Evolutionary conservation across 2,113 vertebrate species (phyloP).

Genomic region (Mandrillus leucophaeus): DNA sequence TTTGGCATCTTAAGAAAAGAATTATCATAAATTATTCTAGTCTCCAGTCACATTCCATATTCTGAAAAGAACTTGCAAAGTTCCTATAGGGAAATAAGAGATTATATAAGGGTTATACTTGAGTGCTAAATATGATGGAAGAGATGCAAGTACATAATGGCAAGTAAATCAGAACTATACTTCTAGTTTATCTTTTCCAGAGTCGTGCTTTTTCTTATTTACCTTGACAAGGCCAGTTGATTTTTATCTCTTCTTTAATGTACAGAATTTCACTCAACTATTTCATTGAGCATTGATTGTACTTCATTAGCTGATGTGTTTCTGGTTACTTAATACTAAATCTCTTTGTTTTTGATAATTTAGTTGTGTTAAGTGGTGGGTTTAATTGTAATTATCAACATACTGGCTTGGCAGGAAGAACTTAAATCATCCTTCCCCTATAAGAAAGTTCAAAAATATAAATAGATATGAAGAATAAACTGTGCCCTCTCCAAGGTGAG

Average conservation of each 20-base stretch:
- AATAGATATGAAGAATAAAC: not conserved
- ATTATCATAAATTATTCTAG: conserved; percentile 34
- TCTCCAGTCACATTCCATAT: not conserved
- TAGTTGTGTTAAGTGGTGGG: not conserved
- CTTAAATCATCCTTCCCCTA: not conserved
- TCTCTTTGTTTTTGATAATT: not conserved
- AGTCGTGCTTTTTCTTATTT: not conserved
- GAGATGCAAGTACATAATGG: not conserved
- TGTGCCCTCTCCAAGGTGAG: not conserved
- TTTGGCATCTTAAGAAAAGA: not conserved
- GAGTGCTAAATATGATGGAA: not conserved
- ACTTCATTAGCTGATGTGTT: conserved; percentile 33
- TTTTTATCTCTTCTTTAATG: conserved; percentile 24
- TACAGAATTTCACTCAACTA: conserved; percentile 1
- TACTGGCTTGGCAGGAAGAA: conserved; percentile 1
- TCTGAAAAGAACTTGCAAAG: conserved; percentile 23
- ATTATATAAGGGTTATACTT: not conserved
- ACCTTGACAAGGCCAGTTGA: not conserved
- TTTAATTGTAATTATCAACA: conserved; percentile 41
- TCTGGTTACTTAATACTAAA: not conserved
- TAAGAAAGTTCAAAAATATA: conserved; percentile 1
- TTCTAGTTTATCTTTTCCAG: not conserved
- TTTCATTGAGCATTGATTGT: not conserved
- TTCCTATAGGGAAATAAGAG: not conserved
- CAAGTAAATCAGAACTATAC: not conserved